A percentile compares a stretch with the other conserved stretches of the same genome.
These are phyloP conservation scores for Coregonus suidteri DNA, from an alignment of 2,797 vertebrate genomes.

Conservation along the genomic window DNA sequence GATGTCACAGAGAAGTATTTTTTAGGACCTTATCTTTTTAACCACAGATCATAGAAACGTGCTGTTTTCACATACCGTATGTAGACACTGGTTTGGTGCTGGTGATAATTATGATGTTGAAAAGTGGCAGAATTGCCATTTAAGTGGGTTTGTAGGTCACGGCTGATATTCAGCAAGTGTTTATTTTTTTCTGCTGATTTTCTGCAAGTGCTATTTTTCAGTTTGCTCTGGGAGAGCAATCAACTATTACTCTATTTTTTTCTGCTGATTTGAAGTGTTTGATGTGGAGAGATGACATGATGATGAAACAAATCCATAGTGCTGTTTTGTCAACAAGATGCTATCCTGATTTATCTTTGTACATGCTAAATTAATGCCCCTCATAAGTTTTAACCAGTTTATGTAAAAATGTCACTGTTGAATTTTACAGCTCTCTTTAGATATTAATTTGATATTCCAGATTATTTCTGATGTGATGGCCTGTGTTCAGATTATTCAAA, in stretches of 20 bases:
- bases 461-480: background rate
- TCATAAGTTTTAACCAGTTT: background rate
- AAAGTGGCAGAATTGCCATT: background rate
- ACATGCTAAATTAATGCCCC: too few relatives aligned
- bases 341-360: too few relatives aligned
- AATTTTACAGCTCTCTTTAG: too few relatives aligned
- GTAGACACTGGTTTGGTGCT: too few relatives aligned
- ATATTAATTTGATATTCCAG: background rate
- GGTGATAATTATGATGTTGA: background rate
- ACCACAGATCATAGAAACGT: too few relatives aligned
- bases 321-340: background rate
- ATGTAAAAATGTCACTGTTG: background rate
- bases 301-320: background rate
- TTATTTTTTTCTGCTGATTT: background rate
- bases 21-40: too few relatives aligned
- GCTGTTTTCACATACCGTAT: too few relatives aligned
- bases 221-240: background rate
- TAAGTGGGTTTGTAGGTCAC: background rate
- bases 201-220: background rate
- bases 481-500: background rate
- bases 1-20: too few relatives aligned
- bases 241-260: too few relatives aligned
- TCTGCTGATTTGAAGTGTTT: too few relatives aligned
- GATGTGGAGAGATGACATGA: background rate
- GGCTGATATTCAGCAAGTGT: background rate